Evolutionary conservation across 37 sponge, comb jelly and placozoan species (phyloP), one percentile per base, ranked within the genome.

Genomic region (Ianthella basta): DNA sequence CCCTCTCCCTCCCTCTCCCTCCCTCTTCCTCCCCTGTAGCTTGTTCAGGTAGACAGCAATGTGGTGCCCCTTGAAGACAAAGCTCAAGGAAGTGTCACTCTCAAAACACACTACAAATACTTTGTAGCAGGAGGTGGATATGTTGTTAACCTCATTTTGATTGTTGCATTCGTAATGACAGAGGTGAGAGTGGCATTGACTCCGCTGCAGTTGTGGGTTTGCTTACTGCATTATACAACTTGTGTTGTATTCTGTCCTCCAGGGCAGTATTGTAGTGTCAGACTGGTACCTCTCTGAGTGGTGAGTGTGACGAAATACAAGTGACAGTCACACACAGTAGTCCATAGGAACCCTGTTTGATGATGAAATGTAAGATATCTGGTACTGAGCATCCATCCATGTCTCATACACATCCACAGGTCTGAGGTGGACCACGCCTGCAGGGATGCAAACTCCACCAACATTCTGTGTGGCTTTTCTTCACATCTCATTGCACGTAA

Each of bases 231-330:
- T 37, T 12, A 3, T 40, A 2, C 19, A 29, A 30, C 33, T 83
- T 36, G 70, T 83, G 13, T 70, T 44, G 63, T 68, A 19, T 2
- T 23, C 34, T 33, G 23, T 35, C 21, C 5, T 67, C 53, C 55
- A 92, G 92, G 87, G 25, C 4, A 83, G 64, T 33, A 54, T 86
- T 33, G 84, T 88, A 16, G 38, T 86, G 0, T 64, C 87, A 59
- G 92, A 92, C 75, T 92, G 92, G 92, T 92, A 89, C 89, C 33
- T 92, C 24, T 69, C 92, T n/a, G 84, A 89, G 30, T 88, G 89
- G 92, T 92, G 86, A 72, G 93, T 67, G 35, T 20, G 34, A 0
- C 13, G 16, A 32, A 38, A 36, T 35, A 60, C 23, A 20, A 0
- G 57, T 24, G 67, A 60, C 27, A 66, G 18, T 2, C 21, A 5